These are phyloP conservation scores for Rissa tridactyla DNA, from an alignment of 2,113 vertebrate genomes.

Conservation along the genomic window DNA sequence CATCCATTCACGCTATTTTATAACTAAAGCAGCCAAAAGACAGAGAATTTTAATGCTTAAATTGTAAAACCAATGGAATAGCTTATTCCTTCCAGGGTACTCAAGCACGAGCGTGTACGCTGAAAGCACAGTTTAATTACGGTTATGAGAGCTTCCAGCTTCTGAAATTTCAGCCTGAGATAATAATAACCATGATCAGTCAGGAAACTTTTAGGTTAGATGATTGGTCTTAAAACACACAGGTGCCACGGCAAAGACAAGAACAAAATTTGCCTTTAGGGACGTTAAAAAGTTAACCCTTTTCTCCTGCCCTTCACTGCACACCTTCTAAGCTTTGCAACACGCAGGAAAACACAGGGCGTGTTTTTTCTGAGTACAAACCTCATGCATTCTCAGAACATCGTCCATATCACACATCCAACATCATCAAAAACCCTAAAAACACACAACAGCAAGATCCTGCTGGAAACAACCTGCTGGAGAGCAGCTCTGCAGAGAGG, in stretches of 20 bases:
- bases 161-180: slow-evolving; percentile 21
- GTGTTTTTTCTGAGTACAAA: background rate
- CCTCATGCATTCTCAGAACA: background rate
- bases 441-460: background rate
- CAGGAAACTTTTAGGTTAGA: background rate
- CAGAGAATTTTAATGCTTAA: background rate
- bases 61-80: background rate
- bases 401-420: background rate
- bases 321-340: background rate
- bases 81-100: background rate
- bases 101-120: background rate
- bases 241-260: background rate
- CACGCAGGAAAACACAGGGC: background rate
- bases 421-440: background rate
- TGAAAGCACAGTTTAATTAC: background rate
- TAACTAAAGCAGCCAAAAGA: background rate
- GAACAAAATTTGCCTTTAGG: background rate
- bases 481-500: no score
- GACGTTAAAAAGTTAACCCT: background rate
- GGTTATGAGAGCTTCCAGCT: background rate
- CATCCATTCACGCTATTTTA: background rate
- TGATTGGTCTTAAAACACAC: background rate
- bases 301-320: background rate
- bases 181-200: background rate
- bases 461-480: no score